Conservation (phyloP, 2,797 vertebrate genomes). For the Sphenodon punctatus region DNA sequence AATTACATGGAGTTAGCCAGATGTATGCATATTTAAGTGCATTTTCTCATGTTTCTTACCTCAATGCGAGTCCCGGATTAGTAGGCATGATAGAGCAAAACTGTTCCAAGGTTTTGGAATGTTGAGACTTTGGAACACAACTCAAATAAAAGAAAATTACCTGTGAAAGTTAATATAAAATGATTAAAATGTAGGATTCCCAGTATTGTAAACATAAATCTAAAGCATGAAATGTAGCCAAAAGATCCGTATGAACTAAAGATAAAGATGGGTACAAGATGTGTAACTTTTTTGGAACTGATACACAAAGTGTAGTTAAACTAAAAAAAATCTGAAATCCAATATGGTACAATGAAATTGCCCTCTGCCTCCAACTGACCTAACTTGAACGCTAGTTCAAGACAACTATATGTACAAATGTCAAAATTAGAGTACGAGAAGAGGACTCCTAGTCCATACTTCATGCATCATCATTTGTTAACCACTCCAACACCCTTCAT, state of each 20-base stretch:
- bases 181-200: constrained; percentile 11
- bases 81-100: constrained; percentile 89
- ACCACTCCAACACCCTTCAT: too few relatives aligned
- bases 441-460: too few relatives aligned
- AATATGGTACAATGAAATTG: not conserved
- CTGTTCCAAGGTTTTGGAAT: constrained; percentile 90
- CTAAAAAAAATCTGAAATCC: not conserved
- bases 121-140: constrained; percentile 87
- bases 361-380: not conserved
- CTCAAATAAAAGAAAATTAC: constrained; percentile 91
- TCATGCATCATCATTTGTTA: too few relatives aligned
- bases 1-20: too few relatives aligned
- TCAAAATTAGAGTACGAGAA: too few relatives aligned
- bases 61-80: constrained; percentile 90
- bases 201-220: too few relatives aligned
- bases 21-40: not conserved
- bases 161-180: constrained; percentile 79
- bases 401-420: too few relatives aligned
- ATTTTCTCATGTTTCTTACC: constrained; percentile 77
- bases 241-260: too few relatives aligned
- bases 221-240: too few relatives aligned
- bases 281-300: too few relatives aligned
- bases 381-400: too few relatives aligned
- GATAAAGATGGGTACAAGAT: too few relatives aligned
- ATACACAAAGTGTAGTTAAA: not conserved